Conservation (phyloP, 1,140 invertebrate genomes). For the Campoletis sonorensis region DNA sequence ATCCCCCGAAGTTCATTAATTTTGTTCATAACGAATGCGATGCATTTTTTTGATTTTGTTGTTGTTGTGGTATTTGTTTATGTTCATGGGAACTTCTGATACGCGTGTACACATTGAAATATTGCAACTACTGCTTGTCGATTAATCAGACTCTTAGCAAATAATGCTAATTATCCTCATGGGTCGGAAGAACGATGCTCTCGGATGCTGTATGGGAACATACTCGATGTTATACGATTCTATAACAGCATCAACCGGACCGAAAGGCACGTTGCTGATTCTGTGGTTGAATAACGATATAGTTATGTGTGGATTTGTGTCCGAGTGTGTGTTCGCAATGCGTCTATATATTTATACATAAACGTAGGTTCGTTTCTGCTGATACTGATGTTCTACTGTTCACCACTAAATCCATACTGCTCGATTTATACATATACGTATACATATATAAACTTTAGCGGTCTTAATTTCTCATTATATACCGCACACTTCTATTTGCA, state of each 20-base stretch:
- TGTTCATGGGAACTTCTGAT: conserved; percentile 20
- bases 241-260: conserved; percentile 63
- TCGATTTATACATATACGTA: too few relatives aligned
- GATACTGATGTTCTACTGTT: background rate
- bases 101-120: background rate
- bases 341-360: background rate
- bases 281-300: conserved; percentile 18
- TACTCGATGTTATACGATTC: conserved; percentile 63
- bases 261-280: conserved; percentile 32
- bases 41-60: too few relatives aligned
- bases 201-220: conserved; percentile 42
- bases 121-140: conserved; percentile 43
- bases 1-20: too few relatives aligned
- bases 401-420: background rate
- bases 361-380: conserved; percentile 28
- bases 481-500: background rate
- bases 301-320: background rate
- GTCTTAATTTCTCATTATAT: background rate
- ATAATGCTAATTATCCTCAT: conserved; percentile 71
- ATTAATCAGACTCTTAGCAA: conserved; percentile 71
- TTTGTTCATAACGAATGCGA: too few relatives aligned
- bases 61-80: background rate
- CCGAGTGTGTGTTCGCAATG: background rate
- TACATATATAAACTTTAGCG: background rate
- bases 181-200: conserved; percentile 50